Evolutionary conservation across 1,140 invertebrate genomes (phyloP).

Genomic region (Streblospio benedicti): DNA sequence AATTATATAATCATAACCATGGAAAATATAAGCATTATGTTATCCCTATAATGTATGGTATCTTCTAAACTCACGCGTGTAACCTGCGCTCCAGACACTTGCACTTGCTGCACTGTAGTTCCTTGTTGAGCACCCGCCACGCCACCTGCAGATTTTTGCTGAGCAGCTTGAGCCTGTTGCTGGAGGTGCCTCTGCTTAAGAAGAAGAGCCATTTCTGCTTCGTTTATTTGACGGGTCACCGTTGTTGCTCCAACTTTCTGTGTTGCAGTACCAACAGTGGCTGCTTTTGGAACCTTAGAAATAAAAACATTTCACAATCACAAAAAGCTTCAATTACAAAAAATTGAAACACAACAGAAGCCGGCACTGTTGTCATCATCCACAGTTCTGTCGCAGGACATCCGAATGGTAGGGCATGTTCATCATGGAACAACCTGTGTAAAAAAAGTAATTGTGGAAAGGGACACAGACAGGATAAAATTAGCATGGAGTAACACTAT

Average conservation of each 20-base stretch:
- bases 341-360: conserved; percentile 29
- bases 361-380: conserved; percentile 25
- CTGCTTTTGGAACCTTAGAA: conserved; percentile 3
- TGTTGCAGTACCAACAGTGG: conserved; percentile 19
- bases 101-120: conserved; percentile 6
- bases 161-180: conserved; percentile 49
- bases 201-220: conserved; percentile 62
- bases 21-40: not conserved
- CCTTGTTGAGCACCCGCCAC: not conserved
- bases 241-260: conserved; percentile 36
- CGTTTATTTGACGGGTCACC: conserved; percentile 52
- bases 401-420: no score
- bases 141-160: conserved; percentile 8
- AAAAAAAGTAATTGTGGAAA: no score
- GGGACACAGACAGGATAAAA: no score
- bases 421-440: no score
- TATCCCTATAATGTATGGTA: not conserved
- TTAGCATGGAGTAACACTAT: no score
- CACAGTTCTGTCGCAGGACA: conserved; percentile 23
- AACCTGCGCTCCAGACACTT: conserved; percentile 7
- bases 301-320: conserved; percentile 28
- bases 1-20: conserved; percentile 2
- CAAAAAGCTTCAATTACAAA: conserved; percentile 29
- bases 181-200: conserved; percentile 59
- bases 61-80: conserved; percentile 6